Conservation (phyloP, 2,888 invertebrate species). For the Candidula unifasciata region DNA sequence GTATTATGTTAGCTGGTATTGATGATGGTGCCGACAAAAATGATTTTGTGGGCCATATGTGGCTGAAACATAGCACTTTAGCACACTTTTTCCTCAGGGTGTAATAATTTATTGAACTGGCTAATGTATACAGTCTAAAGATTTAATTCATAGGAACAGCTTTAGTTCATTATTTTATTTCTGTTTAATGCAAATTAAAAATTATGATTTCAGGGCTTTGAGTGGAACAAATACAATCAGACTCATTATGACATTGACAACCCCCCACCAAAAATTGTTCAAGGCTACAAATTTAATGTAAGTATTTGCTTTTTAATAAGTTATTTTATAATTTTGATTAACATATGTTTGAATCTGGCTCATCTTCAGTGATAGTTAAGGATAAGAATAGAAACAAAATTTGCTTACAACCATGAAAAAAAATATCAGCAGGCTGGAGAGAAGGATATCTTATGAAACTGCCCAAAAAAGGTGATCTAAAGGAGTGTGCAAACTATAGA, state of each 20-base stretch:
- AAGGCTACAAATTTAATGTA: conserved; percentile 98
- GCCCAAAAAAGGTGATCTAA: too few relatives aligned
- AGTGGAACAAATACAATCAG: conserved; percentile 99
- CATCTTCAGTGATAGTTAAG: background rate
- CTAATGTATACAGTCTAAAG: too few relatives aligned
- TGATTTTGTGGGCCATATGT: too few relatives aligned
- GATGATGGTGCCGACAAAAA: too few relatives aligned
- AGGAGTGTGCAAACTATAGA: too few relatives aligned
- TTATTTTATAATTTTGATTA: background rate
- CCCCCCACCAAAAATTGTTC: conserved; percentile 99
- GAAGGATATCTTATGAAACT: too few relatives aligned
- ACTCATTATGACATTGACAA: conserved; percentile 99
- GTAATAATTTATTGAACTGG: too few relatives aligned
- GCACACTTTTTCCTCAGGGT: too few relatives aligned
- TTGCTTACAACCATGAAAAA: too few relatives aligned
- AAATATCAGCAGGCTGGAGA: too few relatives aligned
- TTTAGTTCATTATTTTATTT: background rate
- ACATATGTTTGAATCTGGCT: background rate
- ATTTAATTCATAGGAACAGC: background rate
- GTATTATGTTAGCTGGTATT: too few relatives aligned
- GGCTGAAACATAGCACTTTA: too few relatives aligned
- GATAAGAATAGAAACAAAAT: background rate
- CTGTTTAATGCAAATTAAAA: background rate
- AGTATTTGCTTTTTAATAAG: conserved; percentile 59
- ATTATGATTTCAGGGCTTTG: conserved; percentile 85